phyloP scores from a whole-genome alignment of 2,888 invertebrate species.

The Mechanitis mazaeus region DNA sequence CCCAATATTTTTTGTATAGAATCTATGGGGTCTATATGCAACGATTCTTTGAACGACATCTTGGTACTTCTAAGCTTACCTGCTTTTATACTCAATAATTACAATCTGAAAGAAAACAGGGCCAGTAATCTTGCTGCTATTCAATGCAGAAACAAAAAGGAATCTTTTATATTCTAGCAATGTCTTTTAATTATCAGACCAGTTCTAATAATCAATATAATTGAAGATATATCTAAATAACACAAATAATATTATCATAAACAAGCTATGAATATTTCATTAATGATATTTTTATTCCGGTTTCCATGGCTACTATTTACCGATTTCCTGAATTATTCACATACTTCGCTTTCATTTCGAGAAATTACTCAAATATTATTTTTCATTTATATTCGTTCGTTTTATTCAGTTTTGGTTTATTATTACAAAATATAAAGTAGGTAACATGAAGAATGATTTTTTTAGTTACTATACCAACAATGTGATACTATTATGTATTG shows the following conservation, averaged over 20 bases:
- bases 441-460: too few relatives aligned
- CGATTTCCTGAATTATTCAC: constrained; percentile 1
- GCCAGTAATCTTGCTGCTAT: constrained; percentile 2
- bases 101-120: constrained; percentile 1
- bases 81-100: neutral
- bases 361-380: neutral
- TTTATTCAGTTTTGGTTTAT: too few relatives aligned
- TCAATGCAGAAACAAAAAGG: neutral
- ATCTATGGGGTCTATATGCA: too few relatives aligned
- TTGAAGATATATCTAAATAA: too few relatives aligned
- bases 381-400: too few relatives aligned
- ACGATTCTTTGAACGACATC: neutral
- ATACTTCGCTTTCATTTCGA: neutral
- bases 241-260: neutral
- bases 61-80: neutral
- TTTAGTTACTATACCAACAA: too few relatives aligned
- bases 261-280: neutral
- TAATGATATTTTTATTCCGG: neutral
- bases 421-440: too few relatives aligned
- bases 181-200: too few relatives aligned
- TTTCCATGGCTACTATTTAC: constrained; percentile 1
- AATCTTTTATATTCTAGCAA: too few relatives aligned
- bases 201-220: too few relatives aligned
- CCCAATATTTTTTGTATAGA: too few relatives aligned
- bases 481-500: too few relatives aligned